Base-by-base conservation (phyloP, 2,888 invertebrate species). In the Sarcophaga carnaria region DNA sequence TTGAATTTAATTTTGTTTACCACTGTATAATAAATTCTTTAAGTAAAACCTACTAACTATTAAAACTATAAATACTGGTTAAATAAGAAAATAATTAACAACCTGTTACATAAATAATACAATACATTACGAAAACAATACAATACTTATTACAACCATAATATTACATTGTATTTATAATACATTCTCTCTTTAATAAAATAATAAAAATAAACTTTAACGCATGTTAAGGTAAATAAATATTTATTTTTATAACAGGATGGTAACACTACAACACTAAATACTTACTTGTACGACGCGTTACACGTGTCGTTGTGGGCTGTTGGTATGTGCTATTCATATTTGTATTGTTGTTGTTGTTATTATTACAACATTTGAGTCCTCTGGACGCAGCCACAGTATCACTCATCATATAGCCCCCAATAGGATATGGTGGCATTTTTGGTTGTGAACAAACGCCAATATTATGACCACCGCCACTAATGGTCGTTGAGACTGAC, bases 211-310 rank as follows among this genome's bases (percentile, higher is more conserved):
- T 49, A 69, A 70, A 80, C 69, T n/a, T 76, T 69, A 45, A 67
- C 25, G 47, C n/a, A 25, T 22, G 66, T 22, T 22, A 67, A 25
- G 37, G 74, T n/a, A 67, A 70, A 49, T 27, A 64, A 66, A 76
- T 62, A 12, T 20, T 22, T 25, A 71, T 62, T 80, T 64, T 69
- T 27, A 66, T 49, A 69, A 76, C 66, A 63, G 12, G 54, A 69
- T 10, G 3, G 2, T 37, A 80, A 74, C 4, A 67, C 1, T 78
- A 14, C 86, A 72, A 82, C 67, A 4, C 4, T 63, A 20, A 17
- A 69, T 89, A 92, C 93, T 93, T 90, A 94, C 93, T 93, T 92
- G 93, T 93, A 91, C 93, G 92, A 90, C 93, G 90, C 78, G 93
- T 91, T 80, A 91, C 90, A 88, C 92, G 92, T 83, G 92, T 90